These are phyloP conservation scores for Pristionchus mayeri DNA, from an alignment of 2,888 invertebrate species.

Conservation along the genomic window DNA sequence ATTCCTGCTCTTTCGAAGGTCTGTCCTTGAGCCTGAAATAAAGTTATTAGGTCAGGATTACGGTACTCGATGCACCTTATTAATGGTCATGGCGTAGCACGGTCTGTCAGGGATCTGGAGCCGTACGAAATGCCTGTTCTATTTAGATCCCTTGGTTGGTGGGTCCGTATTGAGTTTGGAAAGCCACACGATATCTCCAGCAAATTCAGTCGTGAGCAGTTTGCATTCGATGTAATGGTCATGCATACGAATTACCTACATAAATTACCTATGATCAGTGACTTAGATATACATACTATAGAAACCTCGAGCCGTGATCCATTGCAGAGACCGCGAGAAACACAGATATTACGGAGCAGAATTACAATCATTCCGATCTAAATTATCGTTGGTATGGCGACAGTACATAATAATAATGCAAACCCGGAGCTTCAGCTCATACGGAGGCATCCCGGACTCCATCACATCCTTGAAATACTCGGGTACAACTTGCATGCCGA, in stretches of 20 bases:
- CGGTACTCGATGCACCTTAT: not conserved
- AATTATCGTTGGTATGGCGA: no score
- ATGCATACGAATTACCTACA: not conserved
- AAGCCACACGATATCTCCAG: no score
- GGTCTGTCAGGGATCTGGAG: not conserved
- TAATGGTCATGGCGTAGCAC: not conserved
- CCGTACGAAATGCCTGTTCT: not conserved
- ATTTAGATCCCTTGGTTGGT: not conserved
- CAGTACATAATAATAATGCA: no score
- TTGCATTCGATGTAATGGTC: not conserved
- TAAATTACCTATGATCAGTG: no score
- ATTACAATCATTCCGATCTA: not conserved
- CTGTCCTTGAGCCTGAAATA: constrained; percentile 27
- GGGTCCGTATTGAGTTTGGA: no score
- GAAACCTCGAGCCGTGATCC: no score
- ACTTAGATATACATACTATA: no score
- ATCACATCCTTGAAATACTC: constrained; percentile 15
- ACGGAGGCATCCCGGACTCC: not conserved
- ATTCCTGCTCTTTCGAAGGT: constrained; percentile 16
- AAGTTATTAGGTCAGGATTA: no score
- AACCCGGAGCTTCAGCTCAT: not conserved
- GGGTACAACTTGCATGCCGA: not conserved
- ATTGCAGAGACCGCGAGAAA: not conserved
- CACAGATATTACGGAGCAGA: not conserved
- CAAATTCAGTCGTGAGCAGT: constrained; percentile 1